phyloP scores from a whole-genome alignment of 2,113 vertebrate genomes.

The Pygoscelis adeliae region DNA sequence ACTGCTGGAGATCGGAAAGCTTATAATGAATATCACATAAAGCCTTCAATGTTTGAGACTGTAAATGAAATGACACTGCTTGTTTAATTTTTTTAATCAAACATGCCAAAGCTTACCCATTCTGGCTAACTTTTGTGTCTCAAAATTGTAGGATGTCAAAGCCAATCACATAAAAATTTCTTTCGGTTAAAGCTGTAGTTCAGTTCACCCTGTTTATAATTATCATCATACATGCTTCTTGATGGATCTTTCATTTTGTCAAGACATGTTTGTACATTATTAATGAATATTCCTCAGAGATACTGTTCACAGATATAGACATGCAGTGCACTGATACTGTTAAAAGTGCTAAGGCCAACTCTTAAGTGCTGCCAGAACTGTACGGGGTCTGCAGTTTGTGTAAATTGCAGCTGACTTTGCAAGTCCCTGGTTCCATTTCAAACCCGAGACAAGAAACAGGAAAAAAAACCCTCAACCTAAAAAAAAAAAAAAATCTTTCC shows the following conservation, averaged over 20 bases:
- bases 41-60: background rate
- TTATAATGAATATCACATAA: background rate
- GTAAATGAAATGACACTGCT: background rate
- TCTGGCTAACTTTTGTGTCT: background rate
- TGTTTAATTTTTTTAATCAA: background rate
- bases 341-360: background rate
- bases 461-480: fast-evolving
- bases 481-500: background rate
- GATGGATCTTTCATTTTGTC: background rate
- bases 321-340: background rate
- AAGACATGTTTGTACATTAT: background rate
- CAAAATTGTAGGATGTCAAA: background rate
- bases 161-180: background rate
- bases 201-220: background rate
- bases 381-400: background rate
- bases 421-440: background rate
- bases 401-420: background rate
- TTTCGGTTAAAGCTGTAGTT: background rate
- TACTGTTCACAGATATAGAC: background rate
- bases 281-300: background rate
- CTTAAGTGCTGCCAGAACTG: background rate
- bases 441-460: background rate
- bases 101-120: background rate
- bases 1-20: background rate
- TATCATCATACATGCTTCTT: background rate